phyloP scores from a whole-genome alignment of 35 echinoderm and acorn worm genomes.

The Lytechinus pictus region DNA sequence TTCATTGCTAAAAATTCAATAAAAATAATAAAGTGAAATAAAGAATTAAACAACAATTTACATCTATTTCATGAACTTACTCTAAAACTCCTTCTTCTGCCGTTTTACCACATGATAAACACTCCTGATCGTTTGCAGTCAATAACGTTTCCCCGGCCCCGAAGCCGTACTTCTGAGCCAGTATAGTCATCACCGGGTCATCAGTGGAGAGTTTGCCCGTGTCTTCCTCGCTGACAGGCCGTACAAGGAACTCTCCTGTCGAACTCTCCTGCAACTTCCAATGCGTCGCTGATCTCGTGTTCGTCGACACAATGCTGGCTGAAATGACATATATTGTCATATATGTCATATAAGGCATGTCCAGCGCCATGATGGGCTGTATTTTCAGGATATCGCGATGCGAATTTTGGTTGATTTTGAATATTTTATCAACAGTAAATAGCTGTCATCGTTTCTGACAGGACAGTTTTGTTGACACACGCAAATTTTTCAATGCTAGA shows the following conservation, averaged over 20 bases:
- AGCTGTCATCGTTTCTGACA: not conserved
- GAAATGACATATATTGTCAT: conserved; percentile 78
- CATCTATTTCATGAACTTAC: not conserved
- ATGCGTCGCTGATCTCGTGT: conserved; percentile 84
- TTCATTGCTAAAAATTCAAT: too few species aligned
- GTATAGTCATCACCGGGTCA: conserved; percentile 85
- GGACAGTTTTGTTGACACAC: conserved; percentile 7
- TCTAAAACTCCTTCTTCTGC: conserved; percentile 12
- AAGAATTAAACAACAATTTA: not conserved
- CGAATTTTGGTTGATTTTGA: not conserved
- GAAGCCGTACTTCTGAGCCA: conserved; percentile 84
- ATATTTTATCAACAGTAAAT: not conserved
- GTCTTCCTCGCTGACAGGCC: conserved; percentile 73
- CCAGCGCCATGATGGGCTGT: conserved; percentile 58
- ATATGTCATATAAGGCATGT: conserved; percentile 78
- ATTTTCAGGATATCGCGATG: not conserved
- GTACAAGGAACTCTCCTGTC: conserved; percentile 72
- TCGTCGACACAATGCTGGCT: conserved; percentile 66
- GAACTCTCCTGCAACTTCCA: conserved; percentile 86
- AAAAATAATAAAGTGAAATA: not conserved
- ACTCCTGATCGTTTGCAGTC: conserved; percentile 59
- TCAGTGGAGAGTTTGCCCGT: conserved; percentile 79
- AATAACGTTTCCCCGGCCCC: conserved; percentile 56
- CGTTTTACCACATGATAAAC: conserved; percentile 68
- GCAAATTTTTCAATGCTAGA: not conserved